Percentiles rank a stretch among this genome's conserved stretches.
Conservation (phyloP, 1,140 invertebrate species). For the Philotrypesis tridentata region DNA sequence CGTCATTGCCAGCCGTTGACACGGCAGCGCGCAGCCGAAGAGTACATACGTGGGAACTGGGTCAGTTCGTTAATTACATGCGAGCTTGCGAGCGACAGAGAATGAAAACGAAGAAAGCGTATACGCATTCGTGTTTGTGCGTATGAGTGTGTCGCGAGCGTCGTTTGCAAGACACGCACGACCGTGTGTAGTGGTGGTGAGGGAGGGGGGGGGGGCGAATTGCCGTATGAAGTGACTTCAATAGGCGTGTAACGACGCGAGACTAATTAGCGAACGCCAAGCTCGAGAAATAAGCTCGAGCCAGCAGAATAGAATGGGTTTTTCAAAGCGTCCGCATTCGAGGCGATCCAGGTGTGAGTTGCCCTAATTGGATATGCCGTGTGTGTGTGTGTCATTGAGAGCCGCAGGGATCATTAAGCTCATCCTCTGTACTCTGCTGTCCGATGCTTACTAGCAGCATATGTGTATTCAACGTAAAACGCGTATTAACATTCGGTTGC, state of each 20-base stretch:
- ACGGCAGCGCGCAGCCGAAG: too few relatives aligned
- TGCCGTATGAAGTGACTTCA: background rate
- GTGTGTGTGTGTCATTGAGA: background rate
- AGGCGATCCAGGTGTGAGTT: background rate
- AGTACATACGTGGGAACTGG: background rate
- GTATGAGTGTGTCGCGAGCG: too few relatives aligned
- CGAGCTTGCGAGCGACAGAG: background rate
- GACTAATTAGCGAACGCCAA: background rate
- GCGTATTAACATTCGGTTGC: background rate
- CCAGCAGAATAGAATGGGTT: background rate
- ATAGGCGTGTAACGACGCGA: background rate
- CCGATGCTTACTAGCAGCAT: background rate
- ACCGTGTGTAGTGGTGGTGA: too few relatives aligned
- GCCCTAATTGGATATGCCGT: background rate
- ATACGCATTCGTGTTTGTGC: too few relatives aligned
- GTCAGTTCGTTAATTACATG: background rate
- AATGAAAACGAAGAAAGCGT: too few relatives aligned
- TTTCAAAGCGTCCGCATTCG: background rate
- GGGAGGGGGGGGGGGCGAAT: too few relatives aligned
- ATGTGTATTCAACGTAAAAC: background rate
- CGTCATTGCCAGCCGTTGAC: background rate
- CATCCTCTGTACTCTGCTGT: background rate
- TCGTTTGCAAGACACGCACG: background rate
- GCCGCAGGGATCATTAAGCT: constrained; percentile 4
- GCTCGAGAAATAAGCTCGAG: background rate